Percentiles rank a stretch among this genome's conserved stretches.
Evolutionary conservation across 2,113 vertebrate species (phyloP).

Genomic region (Urocynchramus pylzowi): DNA sequence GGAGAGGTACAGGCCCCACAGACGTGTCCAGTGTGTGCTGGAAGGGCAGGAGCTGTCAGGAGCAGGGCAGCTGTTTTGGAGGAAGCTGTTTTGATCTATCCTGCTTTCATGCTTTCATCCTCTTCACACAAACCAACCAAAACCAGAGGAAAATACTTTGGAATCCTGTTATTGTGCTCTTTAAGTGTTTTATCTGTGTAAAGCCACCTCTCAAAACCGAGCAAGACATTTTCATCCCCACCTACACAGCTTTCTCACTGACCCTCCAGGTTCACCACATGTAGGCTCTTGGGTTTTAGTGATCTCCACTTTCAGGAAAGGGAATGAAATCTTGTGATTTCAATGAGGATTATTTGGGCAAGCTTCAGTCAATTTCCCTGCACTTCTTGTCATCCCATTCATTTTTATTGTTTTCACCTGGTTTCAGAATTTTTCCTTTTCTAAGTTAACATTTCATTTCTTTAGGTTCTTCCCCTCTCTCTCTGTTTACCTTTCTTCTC

Average conservation of each 20-base stretch:
- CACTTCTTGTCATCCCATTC: not conserved
- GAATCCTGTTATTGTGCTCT: not conserved
- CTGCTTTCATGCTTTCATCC: not conserved
- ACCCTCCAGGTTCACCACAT: not conserved
- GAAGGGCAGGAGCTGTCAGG: not conserved
- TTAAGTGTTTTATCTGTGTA: not conserved
- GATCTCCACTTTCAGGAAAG: not conserved
- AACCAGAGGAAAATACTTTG: not conserved
- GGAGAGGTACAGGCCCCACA: not conserved
- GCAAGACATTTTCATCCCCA: not conserved
- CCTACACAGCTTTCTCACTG: not conserved
- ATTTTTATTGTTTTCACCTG: not conserved
- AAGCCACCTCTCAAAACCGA: not conserved
- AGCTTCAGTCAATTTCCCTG: not conserved
- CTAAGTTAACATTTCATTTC: not conserved
- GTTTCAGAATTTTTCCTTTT: not conserved
- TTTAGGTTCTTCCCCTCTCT: not conserved
- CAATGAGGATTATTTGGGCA: not conserved
- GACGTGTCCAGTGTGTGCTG: accelerated
- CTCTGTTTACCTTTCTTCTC: not conserved
- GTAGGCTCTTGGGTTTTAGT: not conserved
- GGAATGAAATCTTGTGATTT: not conserved
- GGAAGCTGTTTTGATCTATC: not conserved
- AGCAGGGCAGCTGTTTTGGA: not conserved
- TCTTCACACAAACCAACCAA: not conserved